phyloP scores from a whole-genome alignment of 2,113 vertebrate species.

The Epinephelus fuscoguttatus region DNA sequence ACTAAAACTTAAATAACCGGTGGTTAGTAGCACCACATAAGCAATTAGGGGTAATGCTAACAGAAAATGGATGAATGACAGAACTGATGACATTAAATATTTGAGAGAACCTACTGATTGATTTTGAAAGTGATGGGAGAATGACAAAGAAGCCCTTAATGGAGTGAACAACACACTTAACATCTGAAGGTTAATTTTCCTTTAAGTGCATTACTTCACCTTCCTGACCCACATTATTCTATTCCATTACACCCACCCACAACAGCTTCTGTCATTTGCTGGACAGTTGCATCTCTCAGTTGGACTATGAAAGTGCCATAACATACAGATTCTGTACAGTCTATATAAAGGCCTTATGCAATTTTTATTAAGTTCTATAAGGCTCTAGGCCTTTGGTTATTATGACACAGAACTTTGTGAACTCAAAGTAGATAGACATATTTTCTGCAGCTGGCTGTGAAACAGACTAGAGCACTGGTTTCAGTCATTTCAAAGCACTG shows the following conservation, averaged over 20 bases:
- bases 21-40: neutral
- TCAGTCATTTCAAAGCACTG: constrained; percentile 21
- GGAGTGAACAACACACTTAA: neutral
- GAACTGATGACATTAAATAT: neutral
- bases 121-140: neutral
- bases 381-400: too few species aligned
- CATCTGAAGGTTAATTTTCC: neutral
- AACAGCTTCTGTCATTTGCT: constrained; percentile 4
- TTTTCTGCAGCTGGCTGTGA: constrained; percentile 15
- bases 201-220: constrained; percentile 1
- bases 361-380: constrained; percentile 14
- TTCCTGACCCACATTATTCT: neutral
- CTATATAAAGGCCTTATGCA: constrained; percentile 2
- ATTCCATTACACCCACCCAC: too few species aligned
- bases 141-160: neutral
- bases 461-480: constrained; percentile 10
- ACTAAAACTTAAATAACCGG: neutral
- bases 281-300: neutral
- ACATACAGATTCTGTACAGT: constrained; percentile 9
- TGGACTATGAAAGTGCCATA: constrained; percentile 2
- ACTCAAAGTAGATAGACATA: neutral
- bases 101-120: neutral
- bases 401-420: constrained; percentile 11
- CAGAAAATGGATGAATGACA: neutral
- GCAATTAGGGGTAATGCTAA: neutral